Evolutionary conservation across 2,888 invertebrate genomes (phyloP).

Genomic region (Galerucella calmariensis): DNA sequence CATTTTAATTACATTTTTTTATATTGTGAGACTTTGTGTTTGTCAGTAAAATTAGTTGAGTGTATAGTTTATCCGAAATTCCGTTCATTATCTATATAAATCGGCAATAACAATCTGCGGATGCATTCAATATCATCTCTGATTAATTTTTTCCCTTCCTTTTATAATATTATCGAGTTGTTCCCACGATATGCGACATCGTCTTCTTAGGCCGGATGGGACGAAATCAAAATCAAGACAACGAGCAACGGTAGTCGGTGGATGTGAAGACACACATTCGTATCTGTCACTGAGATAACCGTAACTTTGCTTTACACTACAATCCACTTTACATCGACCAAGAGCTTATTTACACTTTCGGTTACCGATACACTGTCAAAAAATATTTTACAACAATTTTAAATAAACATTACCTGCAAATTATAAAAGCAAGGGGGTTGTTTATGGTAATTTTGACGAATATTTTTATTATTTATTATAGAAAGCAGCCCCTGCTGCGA

Average conservation of each 20-base stretch:
- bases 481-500: constrained; percentile 9
- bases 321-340: constrained; percentile 40
- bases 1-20: neutral
- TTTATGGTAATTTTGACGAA: constrained; percentile 24
- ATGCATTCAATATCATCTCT: constrained; percentile 14
- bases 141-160: constrained; percentile 24
- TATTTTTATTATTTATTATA: constrained; percentile 26
- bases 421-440: constrained; percentile 13
- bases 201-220: constrained; percentile 24
- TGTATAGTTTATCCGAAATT: neutral
- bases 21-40: neutral
- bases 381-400: neutral
- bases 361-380: constrained; percentile 26
- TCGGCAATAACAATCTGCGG: constrained; percentile 18
- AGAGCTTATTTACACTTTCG: constrained; percentile 38
- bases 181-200: constrained; percentile 28
- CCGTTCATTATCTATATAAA: neutral
- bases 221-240: constrained; percentile 38
- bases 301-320: constrained; percentile 46
- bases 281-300: constrained; percentile 52
- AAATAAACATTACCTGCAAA: constrained; percentile 4
- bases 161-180: constrained; percentile 18
- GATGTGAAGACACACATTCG: constrained; percentile 48
- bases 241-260: constrained; percentile 48
- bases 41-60: neutral